Evolutionary conservation across 1,140 invertebrate genomes (phyloP).

Genomic region (Ceratina japonica): DNA sequence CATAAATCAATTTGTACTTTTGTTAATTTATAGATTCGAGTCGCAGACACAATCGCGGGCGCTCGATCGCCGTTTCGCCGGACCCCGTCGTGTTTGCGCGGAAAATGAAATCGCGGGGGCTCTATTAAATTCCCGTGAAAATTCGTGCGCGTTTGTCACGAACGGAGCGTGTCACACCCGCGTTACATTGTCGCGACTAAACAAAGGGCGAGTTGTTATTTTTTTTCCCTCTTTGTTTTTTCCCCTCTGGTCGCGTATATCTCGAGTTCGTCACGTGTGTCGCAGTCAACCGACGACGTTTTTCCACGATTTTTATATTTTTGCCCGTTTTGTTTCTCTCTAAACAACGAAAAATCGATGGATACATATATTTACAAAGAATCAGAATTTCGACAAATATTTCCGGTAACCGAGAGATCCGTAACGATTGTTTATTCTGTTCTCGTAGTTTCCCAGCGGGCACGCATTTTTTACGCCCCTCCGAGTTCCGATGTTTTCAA

Average conservation of each 20-base stretch:
- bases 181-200: conserved; percentile 1
- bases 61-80: too few relatives aligned
- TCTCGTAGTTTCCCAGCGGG: not conserved
- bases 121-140: conserved; percentile 6
- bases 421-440: conserved; percentile 29
- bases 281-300: not conserved
- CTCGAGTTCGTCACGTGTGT: conserved; percentile 13
- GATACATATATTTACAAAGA: not conserved
- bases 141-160: not conserved
- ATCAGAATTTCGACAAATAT: conserved; percentile 33
- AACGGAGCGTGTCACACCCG: not conserved
- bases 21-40: too few relatives aligned
- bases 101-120: not conserved
- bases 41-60: too few relatives aligned
- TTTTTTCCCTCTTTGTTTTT: too few relatives aligned
- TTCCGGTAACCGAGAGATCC: conserved; percentile 1
- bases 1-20: too few relatives aligned
- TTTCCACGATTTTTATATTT: not conserved
- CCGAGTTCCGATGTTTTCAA: not conserved
- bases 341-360: not conserved
- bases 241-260: not conserved
- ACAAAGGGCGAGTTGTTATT: conserved; percentile 1
- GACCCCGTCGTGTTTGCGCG: not conserved
- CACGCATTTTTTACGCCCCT: not conserved
- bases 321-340: not conserved